phyloP scores from a whole-genome alignment of 2,888 invertebrate species.

The Platynereis dumerilii region DNA sequence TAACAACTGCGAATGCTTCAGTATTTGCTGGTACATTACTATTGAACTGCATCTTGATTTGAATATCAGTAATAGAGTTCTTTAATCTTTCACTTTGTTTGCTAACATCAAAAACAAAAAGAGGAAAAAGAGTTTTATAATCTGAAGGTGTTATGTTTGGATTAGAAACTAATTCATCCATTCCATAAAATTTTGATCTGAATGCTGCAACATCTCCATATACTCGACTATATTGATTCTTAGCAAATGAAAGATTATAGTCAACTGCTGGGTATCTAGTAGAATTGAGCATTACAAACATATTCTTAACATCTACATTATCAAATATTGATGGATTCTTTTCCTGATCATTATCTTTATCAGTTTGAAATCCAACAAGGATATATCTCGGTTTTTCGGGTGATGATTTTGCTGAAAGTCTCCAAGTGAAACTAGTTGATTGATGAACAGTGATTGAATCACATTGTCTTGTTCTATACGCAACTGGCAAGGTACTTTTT shows the following conservation, averaged over 20 bases:
- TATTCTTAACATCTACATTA: constrained; percentile 16
- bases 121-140: constrained; percentile 22
- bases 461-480: constrained; percentile 22
- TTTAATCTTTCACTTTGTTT: constrained; percentile 29
- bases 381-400: constrained; percentile 26
- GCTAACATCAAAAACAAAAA: constrained; percentile 32
- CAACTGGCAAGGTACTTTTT: constrained; percentile 22
- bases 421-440: constrained; percentile 30
- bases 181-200: too few relatives aligned
- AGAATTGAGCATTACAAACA: constrained; percentile 30
- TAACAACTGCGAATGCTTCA: constrained; percentile 25
- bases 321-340: constrained; percentile 23
- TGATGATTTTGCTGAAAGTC: constrained; percentile 25
- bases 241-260: constrained; percentile 27
- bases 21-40: constrained; percentile 26
- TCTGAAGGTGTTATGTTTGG: constrained; percentile 8
- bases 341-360: constrained; percentile 23
- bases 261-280: constrained; percentile 29
- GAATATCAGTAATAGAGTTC: too few relatives aligned
- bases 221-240: constrained; percentile 25
- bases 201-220: constrained; percentile 23
- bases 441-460: constrained; percentile 20
- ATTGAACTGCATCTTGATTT: constrained; percentile 23
- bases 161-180: too few relatives aligned
- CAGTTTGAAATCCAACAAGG: constrained; percentile 28